Conservation (phyloP, 2,797 vertebrate species). For the Tamandua tetradactyla region DNA sequence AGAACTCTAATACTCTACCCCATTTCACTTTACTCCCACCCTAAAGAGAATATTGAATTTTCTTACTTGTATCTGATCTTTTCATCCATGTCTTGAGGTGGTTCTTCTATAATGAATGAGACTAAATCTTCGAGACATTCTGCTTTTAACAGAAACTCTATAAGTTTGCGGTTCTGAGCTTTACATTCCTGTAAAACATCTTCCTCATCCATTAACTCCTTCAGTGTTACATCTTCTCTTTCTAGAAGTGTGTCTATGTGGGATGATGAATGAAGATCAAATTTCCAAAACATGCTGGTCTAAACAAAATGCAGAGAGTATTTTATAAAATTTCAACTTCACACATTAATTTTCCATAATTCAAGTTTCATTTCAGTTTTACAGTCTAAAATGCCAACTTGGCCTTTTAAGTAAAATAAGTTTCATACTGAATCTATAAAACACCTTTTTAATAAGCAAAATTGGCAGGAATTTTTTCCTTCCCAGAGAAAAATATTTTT, state of each 20-base stretch:
- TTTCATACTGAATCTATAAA: background rate
- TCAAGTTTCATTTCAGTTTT: conserved; percentile 39
- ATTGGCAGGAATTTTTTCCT: background rate
- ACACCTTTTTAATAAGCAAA: background rate
- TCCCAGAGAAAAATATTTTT: conserved; percentile 30
- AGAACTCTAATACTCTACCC: background rate
- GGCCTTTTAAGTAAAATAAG: background rate
- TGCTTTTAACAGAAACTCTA: conserved; percentile 96
- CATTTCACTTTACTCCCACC: conserved; percentile 35
- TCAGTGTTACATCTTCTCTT: conserved; percentile 97
- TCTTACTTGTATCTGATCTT: conserved; percentile 99
- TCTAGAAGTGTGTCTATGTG: conserved; percentile 99
- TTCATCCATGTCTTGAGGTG: conserved; percentile 95
- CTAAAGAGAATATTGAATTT: conserved; percentile 62
- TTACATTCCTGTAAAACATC: conserved; percentile 99
- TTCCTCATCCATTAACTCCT: conserved; percentile 98
- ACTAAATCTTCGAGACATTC: conserved; percentile 98
- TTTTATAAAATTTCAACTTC: conserved; percentile 58
- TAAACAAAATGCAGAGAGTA: conserved; percentile 74
- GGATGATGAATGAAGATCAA: conserved; percentile 99
- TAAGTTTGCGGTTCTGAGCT: conserved; percentile 98
- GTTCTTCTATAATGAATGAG: conserved; percentile 97
- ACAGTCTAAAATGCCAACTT: conserved; percentile 51
- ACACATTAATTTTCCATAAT: conserved; percentile 18
- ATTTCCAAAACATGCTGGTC: conserved; percentile 99